phyloP scores from a whole-genome alignment of 2,888 invertebrate species.

The Orthosia gothica region DNA sequence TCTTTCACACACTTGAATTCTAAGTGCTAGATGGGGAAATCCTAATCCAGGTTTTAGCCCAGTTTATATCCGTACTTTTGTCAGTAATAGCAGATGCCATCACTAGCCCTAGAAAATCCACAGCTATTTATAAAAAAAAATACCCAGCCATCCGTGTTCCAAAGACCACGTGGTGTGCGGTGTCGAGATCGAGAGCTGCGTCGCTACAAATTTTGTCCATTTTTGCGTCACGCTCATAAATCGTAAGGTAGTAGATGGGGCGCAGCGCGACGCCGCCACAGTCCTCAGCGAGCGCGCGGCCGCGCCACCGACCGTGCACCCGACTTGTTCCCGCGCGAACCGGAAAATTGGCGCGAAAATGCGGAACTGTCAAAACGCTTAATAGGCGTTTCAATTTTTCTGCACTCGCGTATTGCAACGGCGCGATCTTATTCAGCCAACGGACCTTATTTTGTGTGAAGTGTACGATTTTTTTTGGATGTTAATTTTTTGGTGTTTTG shows the following conservation, averaged over 20 bases:
- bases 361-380: constrained; percentile 83
- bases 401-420: constrained; percentile 60
- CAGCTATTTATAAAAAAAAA: constrained; percentile 35
- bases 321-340: constrained; percentile 79
- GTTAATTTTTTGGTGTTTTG: constrained; percentile 51
- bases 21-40: background rate
- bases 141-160: constrained; percentile 33
- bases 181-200: constrained; percentile 68
- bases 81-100: constrained; percentile 8
- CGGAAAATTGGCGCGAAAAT: constrained; percentile 91
- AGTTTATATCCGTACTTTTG: background rate
- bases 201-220: constrained; percentile 79
- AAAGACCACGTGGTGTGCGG: constrained; percentile 73
- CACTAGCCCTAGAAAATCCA: constrained; percentile 11
- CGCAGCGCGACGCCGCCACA: constrained; percentile 80
- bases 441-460: constrained; percentile 67
- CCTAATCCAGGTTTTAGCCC: background rate
- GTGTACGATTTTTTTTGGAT: constrained; percentile 64
- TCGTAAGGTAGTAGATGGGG: constrained; percentile 86
- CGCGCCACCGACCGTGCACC: constrained; percentile 81
- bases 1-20: background rate
- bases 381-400: constrained; percentile 76
- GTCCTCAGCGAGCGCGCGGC: constrained; percentile 83
- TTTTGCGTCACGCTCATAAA: constrained; percentile 88
- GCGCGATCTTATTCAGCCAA: constrained; percentile 61